phyloP scores from a whole-genome alignment of 2,797 vertebrate genomes.

The Odontamblyopus rebecca region DNA sequence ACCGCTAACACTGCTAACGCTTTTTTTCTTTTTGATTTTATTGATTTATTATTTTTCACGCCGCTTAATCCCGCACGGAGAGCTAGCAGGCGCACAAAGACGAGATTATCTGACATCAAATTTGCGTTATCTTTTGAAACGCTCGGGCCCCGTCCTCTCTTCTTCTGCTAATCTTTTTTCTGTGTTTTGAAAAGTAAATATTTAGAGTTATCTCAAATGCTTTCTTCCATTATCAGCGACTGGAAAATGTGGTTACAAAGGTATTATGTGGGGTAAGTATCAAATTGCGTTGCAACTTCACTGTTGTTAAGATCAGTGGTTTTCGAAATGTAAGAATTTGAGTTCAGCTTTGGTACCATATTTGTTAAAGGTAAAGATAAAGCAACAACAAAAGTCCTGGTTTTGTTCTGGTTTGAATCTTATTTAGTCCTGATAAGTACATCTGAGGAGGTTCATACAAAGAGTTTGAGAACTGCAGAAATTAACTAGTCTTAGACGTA shows the following conservation, averaged over 20 bases:
- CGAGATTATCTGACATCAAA: conserved; percentile 41
- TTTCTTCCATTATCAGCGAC: conserved; percentile 5
- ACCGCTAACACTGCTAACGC: conserved; percentile 23
- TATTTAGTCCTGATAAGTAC: not conserved
- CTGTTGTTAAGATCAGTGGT: not conserved
- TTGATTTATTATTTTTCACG: conserved; percentile 45
- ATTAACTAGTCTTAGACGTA: too few species aligned
- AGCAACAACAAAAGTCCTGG: not conserved
- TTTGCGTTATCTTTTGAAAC: conserved; percentile 35
- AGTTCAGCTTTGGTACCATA: not conserved
- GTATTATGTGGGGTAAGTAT: conserved; percentile 7
- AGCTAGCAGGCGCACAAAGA: conserved; percentile 32
- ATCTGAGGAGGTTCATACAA: too few species aligned
- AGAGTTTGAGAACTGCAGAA: too few species aligned
- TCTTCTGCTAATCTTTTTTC: conserved; percentile 15
- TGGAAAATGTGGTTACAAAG: conserved; percentile 2
- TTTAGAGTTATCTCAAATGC: not conserved
- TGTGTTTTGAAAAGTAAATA: not conserved
- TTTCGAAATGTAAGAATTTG: not conserved
- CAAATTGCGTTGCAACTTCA: not conserved
- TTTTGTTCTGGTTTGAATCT: not conserved
- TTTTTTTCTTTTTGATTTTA: conserved; percentile 19
- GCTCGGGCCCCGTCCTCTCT: conserved; percentile 33
- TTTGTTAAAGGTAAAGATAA: not conserved
- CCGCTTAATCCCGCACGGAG: conserved; percentile 56